A percentile compares a stretch with the other conserved stretches of the same genome.
phyloP scores from a whole-genome alignment of 2,888 invertebrate species.

The Coenonympha arcania region DNA sequence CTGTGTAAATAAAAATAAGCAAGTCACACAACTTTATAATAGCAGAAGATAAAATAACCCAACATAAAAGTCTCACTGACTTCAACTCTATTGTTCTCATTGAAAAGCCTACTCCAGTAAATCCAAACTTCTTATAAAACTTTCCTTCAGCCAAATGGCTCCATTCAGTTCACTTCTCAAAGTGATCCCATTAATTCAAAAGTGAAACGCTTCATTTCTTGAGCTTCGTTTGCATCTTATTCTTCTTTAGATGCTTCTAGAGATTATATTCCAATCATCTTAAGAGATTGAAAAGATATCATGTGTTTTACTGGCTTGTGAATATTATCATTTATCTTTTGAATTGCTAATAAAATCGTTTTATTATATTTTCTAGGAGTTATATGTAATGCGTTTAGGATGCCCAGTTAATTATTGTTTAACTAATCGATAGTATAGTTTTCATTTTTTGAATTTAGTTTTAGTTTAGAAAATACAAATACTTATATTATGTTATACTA shows the following conservation, averaged over 20 bases:
- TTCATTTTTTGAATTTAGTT: too few species aligned
- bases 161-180: background rate
- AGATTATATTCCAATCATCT: background rate
- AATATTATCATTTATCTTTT: background rate
- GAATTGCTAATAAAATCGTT: background rate
- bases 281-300: background rate
- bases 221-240: background rate
- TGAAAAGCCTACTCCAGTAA: slow-evolving; percentile 2
- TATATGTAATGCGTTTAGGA: background rate
- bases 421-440: background rate
- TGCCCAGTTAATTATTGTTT: background rate
- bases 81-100: slow-evolving; percentile 8
- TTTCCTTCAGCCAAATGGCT: slow-evolving; percentile 5
- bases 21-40: too few species aligned
- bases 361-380: background rate
- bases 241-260: background rate
- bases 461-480: too few species aligned
- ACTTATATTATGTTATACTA: too few species aligned
- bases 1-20: too few species aligned
- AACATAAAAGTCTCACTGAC: background rate
- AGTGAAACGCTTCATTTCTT: background rate
- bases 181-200: background rate
- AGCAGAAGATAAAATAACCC: too few species aligned
- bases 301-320: background rate
- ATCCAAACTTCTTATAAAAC: slow-evolving; percentile 2